These are phyloP conservation scores for Catocala nupta DNA, from an alignment of 2,888 invertebrate species.

Conservation along the genomic window DNA sequence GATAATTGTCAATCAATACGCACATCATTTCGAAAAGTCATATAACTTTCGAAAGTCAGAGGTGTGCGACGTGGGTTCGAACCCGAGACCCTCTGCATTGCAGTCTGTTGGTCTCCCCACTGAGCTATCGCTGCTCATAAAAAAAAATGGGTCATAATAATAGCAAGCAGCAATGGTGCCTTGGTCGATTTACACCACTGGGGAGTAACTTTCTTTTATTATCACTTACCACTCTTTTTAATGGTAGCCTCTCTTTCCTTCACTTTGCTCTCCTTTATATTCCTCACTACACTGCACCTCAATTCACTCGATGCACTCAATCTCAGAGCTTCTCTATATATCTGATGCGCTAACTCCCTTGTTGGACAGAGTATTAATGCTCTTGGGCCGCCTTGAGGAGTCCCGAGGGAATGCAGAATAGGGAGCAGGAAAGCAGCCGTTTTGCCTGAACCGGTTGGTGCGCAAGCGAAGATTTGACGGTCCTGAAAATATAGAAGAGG, in stretches of 20 bases:
- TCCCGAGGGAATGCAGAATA: slow-evolving; percentile 91
- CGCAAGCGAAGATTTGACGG: slow-evolving; percentile 96
- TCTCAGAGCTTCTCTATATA: slow-evolving; percentile 92
- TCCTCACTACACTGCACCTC: slow-evolving; percentile 92
- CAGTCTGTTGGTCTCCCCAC: no score
- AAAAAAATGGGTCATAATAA: no score
- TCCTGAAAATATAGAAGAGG: slow-evolving; percentile 75
- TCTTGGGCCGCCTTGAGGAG: slow-evolving; percentile 92
- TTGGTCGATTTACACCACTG: no score
- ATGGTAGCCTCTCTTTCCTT: slow-evolving; percentile 92
- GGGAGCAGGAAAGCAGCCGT: slow-evolving; percentile 98
- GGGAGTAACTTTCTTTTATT: background rate
- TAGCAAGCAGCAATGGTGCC: no score
- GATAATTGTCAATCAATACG: no score
- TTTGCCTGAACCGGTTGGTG: slow-evolving; percentile 99
- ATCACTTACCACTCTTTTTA: slow-evolving; percentile 90
- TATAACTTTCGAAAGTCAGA: no score
- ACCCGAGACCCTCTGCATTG: no score
- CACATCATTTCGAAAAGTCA: no score
- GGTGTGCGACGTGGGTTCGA: no score
- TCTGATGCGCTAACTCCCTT: slow-evolving; percentile 97
- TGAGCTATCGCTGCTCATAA: no score
- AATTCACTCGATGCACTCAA: slow-evolving; percentile 92
- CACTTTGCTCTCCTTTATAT: slow-evolving; percentile 90
- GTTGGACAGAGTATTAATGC: slow-evolving; percentile 97